Conservation (phyloP, 1,140 invertebrate genomes). For the Drosophila parvula region DNA sequence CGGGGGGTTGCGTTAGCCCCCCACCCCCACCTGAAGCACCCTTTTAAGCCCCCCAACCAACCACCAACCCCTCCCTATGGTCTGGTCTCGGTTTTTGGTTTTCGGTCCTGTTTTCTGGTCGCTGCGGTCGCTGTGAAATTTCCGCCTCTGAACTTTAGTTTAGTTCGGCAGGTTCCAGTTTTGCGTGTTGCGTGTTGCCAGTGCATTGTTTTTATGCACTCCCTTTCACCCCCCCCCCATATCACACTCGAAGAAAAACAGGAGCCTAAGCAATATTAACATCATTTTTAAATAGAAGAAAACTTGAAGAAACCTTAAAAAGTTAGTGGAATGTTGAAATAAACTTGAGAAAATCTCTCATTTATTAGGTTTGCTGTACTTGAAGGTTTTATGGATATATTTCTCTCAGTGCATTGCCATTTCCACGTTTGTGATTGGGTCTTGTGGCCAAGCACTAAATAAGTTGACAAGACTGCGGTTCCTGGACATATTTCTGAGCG, state of each 20-base stretch:
- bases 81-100: slow-evolving; percentile 22
- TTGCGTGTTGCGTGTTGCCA: slow-evolving; percentile 46
- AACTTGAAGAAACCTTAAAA: too few relatives aligned
- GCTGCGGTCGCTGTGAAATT: slow-evolving; percentile 56
- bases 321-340: neutral
- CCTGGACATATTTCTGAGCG: slow-evolving; percentile 27
- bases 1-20: neutral
- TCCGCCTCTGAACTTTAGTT: slow-evolving; percentile 52
- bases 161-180: slow-evolving; percentile 25
- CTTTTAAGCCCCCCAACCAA: neutral
- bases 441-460: slow-evolving; percentile 48
- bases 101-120: slow-evolving; percentile 59
- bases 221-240: neutral
- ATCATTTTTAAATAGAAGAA: neutral
- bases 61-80: neutral
- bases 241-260: neutral
- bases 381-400: too few relatives aligned
- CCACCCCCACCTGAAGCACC: slow-evolving; percentile 7
- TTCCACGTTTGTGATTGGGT: slow-evolving; percentile 43
- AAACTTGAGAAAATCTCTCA: fast-evolving
- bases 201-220: slow-evolving; percentile 55
- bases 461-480: slow-evolving; percentile 54
- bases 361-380: neutral
- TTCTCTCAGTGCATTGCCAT: neutral
- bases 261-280: too few relatives aligned